These are phyloP conservation scores for Semicossyphus pulcher DNA, from an alignment of 2,113 vertebrate genomes.

Conservation along the genomic window DNA sequence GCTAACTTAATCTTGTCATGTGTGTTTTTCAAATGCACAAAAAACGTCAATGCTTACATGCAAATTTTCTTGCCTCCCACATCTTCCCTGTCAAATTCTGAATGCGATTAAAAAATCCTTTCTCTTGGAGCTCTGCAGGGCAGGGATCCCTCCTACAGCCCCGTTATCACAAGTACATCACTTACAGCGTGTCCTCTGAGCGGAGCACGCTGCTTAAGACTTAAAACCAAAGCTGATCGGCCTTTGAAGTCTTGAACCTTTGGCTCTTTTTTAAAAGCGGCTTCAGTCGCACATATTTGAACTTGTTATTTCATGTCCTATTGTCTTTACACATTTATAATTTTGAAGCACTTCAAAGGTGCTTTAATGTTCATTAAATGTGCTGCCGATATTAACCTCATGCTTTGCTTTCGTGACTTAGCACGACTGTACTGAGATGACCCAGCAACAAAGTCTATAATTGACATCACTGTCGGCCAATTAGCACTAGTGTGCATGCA, in stretches of 20 bases:
- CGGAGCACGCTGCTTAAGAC: not conserved
- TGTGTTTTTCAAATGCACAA: not conserved
- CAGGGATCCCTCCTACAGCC: not conserved
- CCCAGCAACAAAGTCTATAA: conserved; percentile 22
- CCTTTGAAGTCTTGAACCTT: not conserved
- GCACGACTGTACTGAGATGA: conserved; percentile 16
- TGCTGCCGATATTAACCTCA: not conserved
- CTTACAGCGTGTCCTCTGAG: not conserved
- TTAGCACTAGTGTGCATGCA: conserved; percentile 12
- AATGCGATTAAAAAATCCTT: not conserved
- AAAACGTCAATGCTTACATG: not conserved
- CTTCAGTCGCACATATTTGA: not conserved
- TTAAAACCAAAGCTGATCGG: conserved; percentile 5
- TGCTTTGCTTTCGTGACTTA: conserved; percentile 10
- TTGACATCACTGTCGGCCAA: conserved; percentile 41
- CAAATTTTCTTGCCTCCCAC: not conserved
- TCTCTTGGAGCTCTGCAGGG: not conserved
- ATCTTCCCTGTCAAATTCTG: not conserved
- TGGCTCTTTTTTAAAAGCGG: not conserved
- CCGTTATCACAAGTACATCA: not conserved
- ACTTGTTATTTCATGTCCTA: not conserved
- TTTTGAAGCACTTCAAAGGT: not conserved
- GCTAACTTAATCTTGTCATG: not conserved
- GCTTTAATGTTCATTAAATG: not conserved
- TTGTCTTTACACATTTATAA: not conserved